Evolutionary conservation across 2,888 invertebrate genomes (phyloP).

Genomic region (Sminthurinus aureus): DNA sequence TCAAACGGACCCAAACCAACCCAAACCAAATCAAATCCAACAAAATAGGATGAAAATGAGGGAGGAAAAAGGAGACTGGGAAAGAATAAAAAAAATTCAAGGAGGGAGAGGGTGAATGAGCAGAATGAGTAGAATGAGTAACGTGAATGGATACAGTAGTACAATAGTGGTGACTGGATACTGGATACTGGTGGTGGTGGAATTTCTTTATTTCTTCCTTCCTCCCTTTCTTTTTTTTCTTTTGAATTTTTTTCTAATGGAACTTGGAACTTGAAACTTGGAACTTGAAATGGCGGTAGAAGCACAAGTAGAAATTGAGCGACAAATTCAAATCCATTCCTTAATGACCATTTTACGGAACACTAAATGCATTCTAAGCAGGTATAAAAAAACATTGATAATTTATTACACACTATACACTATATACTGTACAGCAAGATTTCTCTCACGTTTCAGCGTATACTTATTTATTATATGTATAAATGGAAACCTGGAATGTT

Average conservation of each 20-base stretch:
- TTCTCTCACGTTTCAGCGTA: background rate
- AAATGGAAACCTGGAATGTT: background rate
- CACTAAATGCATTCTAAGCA: conserved; percentile 36
- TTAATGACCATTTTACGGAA: conserved; percentile 32
- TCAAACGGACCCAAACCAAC: background rate
- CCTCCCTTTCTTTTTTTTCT: no score
- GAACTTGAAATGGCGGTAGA: background rate
- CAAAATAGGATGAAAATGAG: background rate
- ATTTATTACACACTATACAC: background rate
- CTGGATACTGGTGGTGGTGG: no score
- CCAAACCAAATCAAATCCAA: no score
- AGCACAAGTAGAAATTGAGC: conserved; percentile 2
- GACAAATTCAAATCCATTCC: conserved; percentile 18
- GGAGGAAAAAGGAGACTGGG: background rate
- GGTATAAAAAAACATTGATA: background rate
- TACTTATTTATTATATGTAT: background rate
- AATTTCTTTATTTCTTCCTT: no score
- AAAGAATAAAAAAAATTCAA: background rate
- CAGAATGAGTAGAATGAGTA: no score
- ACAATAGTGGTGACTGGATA: background rate
- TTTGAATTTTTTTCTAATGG: no score
- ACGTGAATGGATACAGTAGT: conserved; percentile 14
- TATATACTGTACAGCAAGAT: no score
- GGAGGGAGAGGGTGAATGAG: conserved; percentile 18
- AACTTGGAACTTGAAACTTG: no score